Evolutionary conservation across 2,888 invertebrate species (phyloP), one percentile per base, ranked within the genome.

Genomic region (Dynastes hyllus): DNA sequence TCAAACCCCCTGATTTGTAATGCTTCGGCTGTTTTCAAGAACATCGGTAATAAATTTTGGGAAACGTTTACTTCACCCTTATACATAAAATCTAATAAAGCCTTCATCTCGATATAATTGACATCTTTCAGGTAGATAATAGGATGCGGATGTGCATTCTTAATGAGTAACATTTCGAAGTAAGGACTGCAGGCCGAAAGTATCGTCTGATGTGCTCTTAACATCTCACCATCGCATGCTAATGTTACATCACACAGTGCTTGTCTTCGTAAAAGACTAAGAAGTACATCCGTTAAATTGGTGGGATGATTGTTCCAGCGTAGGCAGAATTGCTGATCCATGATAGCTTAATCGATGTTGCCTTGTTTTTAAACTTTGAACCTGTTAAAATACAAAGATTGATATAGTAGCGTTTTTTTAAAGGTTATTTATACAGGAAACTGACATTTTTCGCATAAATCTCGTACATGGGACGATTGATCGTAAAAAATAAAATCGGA

Each of bases 261-360:
- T 91, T 96, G 96, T 89, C 96, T 92, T 90, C 96, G 94, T 87
- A 96, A 91, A 88, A 96, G 92, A 89, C 95, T 95, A 88, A 95
- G 95, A 87, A 96, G 92, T 88, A 96, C 96, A 91, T 96, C 96
- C 88, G 96, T 96, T 90, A 97, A 92, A 91, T 96, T 96, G 91
- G 92, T 94, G 88, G 95, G 96, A 92, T 96, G 96, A 92, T 96
- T 97, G 93, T 96, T 96, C 96, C 96, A 97, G 92, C 96, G 95
- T 90, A 97, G 93, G 91, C 96, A 96, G 92, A 96, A 97, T 92
- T 96, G 96, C 92, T 94, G 95, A 92, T 94, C 85, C 85, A 80
- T 80, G 71, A 4, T 69, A n/a, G 45, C 51, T 45, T 16, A 16
- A 9, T 73, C 50, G 29, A 4, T 71, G 45, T 66, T 13, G 11